Evolutionary conservation across 2,888 invertebrate species (phyloP).

Genomic region (Congeria kusceri): DNA sequence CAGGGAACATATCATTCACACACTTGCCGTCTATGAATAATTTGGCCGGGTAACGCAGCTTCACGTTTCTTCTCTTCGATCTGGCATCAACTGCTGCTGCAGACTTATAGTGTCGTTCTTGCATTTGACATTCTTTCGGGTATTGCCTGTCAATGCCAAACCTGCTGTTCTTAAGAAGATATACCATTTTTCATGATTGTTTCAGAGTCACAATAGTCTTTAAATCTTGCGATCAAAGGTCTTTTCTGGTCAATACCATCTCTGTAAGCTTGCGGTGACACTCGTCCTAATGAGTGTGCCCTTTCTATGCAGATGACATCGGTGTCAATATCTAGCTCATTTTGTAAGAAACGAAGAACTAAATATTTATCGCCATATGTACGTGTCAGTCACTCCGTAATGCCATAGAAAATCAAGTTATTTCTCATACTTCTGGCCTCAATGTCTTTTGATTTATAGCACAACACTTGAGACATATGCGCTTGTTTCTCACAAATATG

Average conservation of each 20-base stretch:
- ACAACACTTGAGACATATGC: not conserved
- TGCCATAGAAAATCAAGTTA: slow-evolving; percentile 13
- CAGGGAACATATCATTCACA: slow-evolving; percentile 28
- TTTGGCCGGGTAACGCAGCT: slow-evolving; percentile 32
- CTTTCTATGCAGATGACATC: slow-evolving; percentile 23
- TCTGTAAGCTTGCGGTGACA: not conserved
- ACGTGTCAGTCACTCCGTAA: slow-evolving; percentile 4
- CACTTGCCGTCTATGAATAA: slow-evolving; percentile 19
- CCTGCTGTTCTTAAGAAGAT: slow-evolving; percentile 13
- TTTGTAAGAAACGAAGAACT: slow-evolving; percentile 12
- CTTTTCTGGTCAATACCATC: slow-evolving; percentile 19
- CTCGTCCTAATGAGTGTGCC: slow-evolving; percentile 24
- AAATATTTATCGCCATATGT: not conserved
- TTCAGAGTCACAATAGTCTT: slow-evolving; percentile 36
- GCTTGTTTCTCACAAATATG: not conserved
- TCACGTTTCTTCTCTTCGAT: not conserved
- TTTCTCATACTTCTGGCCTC: slow-evolving; percentile 26
- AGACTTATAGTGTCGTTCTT: slow-evolving; percentile 14
- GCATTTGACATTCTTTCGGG: slow-evolving; percentile 26
- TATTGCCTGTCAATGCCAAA: slow-evolving; percentile 41
- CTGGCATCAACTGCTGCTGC: slow-evolving; percentile 15
- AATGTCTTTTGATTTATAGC: slow-evolving; percentile 9
- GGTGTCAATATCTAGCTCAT: slow-evolving; percentile 20
- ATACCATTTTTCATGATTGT: slow-evolving; percentile 13
- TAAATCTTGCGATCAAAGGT: slow-evolving; percentile 33